Base-by-base conservation (phyloP, 2,113 vertebrate genomes). In the Sander vitreus region DNA sequence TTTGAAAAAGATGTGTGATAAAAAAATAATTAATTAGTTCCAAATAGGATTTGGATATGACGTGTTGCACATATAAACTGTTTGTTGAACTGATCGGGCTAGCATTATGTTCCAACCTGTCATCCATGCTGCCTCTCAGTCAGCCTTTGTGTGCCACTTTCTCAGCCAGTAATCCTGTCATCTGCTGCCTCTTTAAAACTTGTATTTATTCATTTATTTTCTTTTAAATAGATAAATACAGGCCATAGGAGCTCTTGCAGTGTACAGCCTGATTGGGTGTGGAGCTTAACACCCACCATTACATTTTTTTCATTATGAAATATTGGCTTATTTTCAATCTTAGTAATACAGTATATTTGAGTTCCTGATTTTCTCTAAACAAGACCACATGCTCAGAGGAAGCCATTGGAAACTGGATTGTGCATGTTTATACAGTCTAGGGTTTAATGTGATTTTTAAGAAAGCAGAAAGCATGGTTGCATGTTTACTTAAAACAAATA, bases 131-230 rank as follows among this genome's bases (percentile, higher is more conserved):
- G 55, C 60, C 21, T 19, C 55, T 36, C 36, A n/a, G 33, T 65
- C 58, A 36, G 62, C 57, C 68, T 63, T 45, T 66, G 53, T 36
- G 48, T 73, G 51, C 27, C 21, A 2, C 14, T 30, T 23, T 60
- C 51, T 70, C 25, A 27, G 13, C 12, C 53, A 81, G 10, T 81
- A 50, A 30, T 59, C 43, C 51, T n/a, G 8, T 72, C 71, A 67
- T 77, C 82, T 63, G 21, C 47, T 39, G 12, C 67, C 65, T 81
- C 65, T 77, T 69, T 71, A 19, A 64, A 51, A 51, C 50, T n/a
- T n/a, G n/a, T n/a, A n/a, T n/a, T n/a, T n/a, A n/a, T n/a, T n/a
- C n/a, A n/a, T n/a, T n/a, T n/a, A n/a, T n/a, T 58, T 66, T 58
- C 30, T 60, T 64, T 53, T 19, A 19, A 10, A 27, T 16, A 54